Base-by-base conservation (phyloP, 2,888 invertebrate genomes). In the Drosophila gaucha region DNA sequence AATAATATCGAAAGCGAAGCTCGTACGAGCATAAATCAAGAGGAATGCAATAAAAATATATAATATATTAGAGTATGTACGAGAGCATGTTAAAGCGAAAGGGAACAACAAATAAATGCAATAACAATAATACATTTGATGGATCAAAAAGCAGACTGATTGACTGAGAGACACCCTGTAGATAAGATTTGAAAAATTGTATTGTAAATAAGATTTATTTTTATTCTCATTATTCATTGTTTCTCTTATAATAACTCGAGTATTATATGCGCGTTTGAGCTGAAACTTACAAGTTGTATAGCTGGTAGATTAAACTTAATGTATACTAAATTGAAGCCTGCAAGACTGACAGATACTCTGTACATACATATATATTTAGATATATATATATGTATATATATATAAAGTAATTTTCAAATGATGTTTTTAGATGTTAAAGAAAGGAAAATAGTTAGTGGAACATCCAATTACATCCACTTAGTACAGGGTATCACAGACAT, bases 1-100 rank as follows among this genome's bases (percentile, higher is more conserved):
- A 46, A 47, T 14, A 41, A 57, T 30, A n/a, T 36, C 28, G 30
- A 35, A 56, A 26, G 18, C 33, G 9, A 35, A 22, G 20, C 50
- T 30, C 39, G 28, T 66, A 56, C 55, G 43, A 35, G 16, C 55
- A 67, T 70, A 52, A 71, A 71, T 71, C 78, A 79, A 67, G 26
- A 2, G 44, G 49, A 49, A 62, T 54, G 64, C 58, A 66, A 60
- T 73, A 35, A 58, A 70, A 62, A 62, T 56, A 62, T 50, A 66
- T 41, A 49, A 65, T 73, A 78, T 75, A 65, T 73, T 66, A 70
- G 50, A 12, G 54, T 39, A 43, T 38, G 52, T 38, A 55, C 12
- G 14, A 41, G 20, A 46, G 20, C 52, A 46, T 46, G 58, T 44
- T n/a, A 31, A 44, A 16, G n/a, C 3, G 10, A 2, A 4, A 44